Evolutionary conservation across 2,113 vertebrate genomes (phyloP).

Genomic region (Girardinichthys multiradiatus): DNA sequence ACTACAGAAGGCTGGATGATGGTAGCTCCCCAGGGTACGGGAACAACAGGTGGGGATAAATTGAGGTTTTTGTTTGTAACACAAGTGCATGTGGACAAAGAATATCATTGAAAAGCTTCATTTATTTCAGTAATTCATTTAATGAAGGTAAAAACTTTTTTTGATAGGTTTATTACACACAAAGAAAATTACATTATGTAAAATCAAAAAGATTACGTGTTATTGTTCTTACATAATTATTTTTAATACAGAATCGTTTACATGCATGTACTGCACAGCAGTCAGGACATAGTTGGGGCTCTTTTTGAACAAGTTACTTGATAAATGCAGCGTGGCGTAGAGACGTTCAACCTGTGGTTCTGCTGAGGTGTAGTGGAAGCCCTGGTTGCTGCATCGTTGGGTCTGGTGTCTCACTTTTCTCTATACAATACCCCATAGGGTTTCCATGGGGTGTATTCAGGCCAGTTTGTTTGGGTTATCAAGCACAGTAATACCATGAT

Average conservation of each 20-base stretch:
- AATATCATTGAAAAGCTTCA: not conserved
- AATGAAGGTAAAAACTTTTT: too few relatives aligned
- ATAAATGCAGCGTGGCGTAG: too few relatives aligned
- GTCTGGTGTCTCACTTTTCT: too few relatives aligned
- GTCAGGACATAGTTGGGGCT: too few relatives aligned
- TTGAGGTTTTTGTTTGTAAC: constrained; percentile 37
- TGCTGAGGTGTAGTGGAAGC: too few relatives aligned
- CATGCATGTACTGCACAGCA: too few relatives aligned
- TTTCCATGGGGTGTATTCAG: not conserved
- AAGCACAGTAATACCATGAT: not conserved
- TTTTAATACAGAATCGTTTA: not conserved
- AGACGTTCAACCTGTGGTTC: too few relatives aligned
- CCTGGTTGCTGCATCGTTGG: too few relatives aligned
- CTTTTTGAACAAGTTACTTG: too few relatives aligned
- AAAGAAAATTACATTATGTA: not conserved
- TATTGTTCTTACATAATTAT: not conserved
- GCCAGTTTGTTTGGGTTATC: not conserved
- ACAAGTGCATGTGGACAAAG: not conserved
- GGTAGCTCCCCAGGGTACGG: constrained; percentile 77
- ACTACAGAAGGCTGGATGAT: constrained; percentile 84
- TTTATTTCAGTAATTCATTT: not conserved
- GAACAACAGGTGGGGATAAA: constrained; percentile 83
- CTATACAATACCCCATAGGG: too few relatives aligned
- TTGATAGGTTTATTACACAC: too few relatives aligned
- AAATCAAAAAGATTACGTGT: too few relatives aligned